Percentiles rank a stretch among this genome's conserved stretches.
Conservation (phyloP, 2,888 invertebrate species). For the Lomographa bimaculata region DNA sequence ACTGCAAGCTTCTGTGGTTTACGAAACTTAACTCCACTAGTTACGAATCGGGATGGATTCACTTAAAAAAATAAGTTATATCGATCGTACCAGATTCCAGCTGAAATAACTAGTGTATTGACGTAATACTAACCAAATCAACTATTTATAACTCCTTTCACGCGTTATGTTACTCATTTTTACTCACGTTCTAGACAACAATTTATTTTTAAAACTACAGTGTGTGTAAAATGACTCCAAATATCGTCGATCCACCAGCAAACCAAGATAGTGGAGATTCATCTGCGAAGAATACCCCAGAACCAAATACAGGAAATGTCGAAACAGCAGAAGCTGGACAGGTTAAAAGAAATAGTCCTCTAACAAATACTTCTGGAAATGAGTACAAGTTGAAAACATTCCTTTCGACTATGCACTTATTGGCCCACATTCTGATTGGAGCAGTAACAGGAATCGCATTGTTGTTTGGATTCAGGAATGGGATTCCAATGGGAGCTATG, state of each 20-base stretch:
- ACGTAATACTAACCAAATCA: slow-evolving; percentile 4
- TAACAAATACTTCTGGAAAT: slow-evolving; percentile 10
- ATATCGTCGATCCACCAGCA: slow-evolving; percentile 18
- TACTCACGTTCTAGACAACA: too few relatives aligned
- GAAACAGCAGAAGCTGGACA: slow-evolving; percentile 14
- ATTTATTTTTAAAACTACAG: slow-evolving; percentile 3
- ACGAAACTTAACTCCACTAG: too few relatives aligned
- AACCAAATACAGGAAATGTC: slow-evolving; percentile 4
- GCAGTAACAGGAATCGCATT: slow-evolving; percentile 45
- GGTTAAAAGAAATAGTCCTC: slow-evolving; percentile 8
- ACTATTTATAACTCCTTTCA: slow-evolving; percentile 19
- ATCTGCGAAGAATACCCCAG: slow-evolving; percentile 11
- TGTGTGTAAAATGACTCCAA: slow-evolving; percentile 27
- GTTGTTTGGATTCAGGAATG: slow-evolving; percentile 46
- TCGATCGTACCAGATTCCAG: slow-evolving; percentile 1
- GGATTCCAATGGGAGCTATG: slow-evolving; percentile 46
- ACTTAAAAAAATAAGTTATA: too few relatives aligned
- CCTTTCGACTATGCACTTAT: slow-evolving; percentile 45
- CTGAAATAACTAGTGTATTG: slow-evolving; percentile 13
- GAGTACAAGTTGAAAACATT: slow-evolving; percentile 46
- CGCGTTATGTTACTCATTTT: slow-evolving; percentile 15
- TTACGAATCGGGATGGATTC: too few relatives aligned
- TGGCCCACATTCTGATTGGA: slow-evolving; percentile 56
- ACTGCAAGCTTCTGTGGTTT: too few relatives aligned
- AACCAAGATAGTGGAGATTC: slow-evolving; percentile 15